Evolutionary conservation across 2,888 invertebrate genomes (phyloP).

Genomic region (Pterostichus madidus): DNA sequence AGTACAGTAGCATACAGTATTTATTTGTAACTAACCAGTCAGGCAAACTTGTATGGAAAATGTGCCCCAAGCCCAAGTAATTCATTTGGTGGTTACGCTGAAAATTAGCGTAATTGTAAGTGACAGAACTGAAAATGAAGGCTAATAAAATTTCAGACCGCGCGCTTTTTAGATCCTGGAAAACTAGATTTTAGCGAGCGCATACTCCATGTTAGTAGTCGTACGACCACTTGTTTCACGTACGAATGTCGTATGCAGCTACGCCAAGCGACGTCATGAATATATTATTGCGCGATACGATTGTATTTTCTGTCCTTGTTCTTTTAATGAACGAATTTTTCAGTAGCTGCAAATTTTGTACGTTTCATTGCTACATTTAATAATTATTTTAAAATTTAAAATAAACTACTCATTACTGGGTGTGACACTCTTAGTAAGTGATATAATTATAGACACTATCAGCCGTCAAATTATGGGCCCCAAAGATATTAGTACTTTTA

Average conservation of each 20-base stretch:
- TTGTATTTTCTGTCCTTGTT: slow-evolving; percentile 31
- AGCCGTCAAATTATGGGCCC: too few species aligned
- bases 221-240: slow-evolving; percentile 28
- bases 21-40: too few species aligned
- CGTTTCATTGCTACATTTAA: too few species aligned
- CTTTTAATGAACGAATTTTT: slow-evolving; percentile 29
- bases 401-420: too few species aligned
- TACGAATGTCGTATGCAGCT: neutral
- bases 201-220: neutral
- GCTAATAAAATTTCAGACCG: slow-evolving; percentile 27
- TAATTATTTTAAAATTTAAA: too few species aligned
- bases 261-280: slow-evolving; percentile 27
- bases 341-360: neutral
- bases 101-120: slow-evolving; percentile 23
- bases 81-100: slow-evolving; percentile 23
- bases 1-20: too few species aligned
- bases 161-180: slow-evolving; percentile 26
- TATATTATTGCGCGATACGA: slow-evolving; percentile 32
- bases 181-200: slow-evolving; percentile 37
- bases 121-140: slow-evolving; percentile 39
- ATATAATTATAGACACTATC: too few species aligned
- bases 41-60: neutral
- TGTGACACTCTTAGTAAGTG: too few species aligned
- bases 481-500: too few species aligned
- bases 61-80: slow-evolving; percentile 3